Evolutionary conservation across 2,113 vertebrate species (phyloP).

Genomic region (Blennius ocellaris): DNA sequence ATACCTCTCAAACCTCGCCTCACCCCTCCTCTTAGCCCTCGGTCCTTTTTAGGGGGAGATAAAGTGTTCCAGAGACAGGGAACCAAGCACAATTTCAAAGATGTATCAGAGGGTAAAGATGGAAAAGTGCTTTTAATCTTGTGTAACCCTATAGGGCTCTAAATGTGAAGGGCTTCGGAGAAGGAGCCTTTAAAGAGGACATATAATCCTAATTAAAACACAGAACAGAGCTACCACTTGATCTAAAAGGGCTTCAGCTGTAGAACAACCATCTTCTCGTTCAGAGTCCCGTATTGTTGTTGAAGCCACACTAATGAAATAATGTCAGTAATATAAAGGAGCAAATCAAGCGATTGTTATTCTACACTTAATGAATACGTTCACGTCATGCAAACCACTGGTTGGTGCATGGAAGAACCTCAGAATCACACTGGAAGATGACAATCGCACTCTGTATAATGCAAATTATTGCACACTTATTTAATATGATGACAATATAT

Average conservation of each 20-base stretch:
- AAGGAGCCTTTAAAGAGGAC: conserved; percentile 75
- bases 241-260: conserved; percentile 60
- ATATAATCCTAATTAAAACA: conserved; percentile 83
- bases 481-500: neutral
- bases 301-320: conserved; percentile 65
- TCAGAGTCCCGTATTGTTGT: conserved; percentile 61
- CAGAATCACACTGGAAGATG: conserved; percentile 2
- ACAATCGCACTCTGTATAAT: neutral
- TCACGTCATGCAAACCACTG: conserved; percentile 3
- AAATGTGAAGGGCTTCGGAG: conserved; percentile 73
- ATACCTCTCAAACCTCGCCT: conserved; percentile 42
- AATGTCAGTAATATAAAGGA: conserved; percentile 48
- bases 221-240: conserved; percentile 71
- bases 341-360: conserved; percentile 55
- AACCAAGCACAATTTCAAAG: conserved; percentile 77
- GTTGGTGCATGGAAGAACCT: conserved; percentile 21
- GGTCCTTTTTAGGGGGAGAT: conserved; percentile 58
- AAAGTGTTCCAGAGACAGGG: conserved; percentile 80
- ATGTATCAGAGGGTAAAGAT: conserved; percentile 77
- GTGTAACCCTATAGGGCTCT: conserved; percentile 79
- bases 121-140: conserved; percentile 83
- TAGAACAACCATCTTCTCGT: conserved; percentile 45
- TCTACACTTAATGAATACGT: conserved; percentile 44
- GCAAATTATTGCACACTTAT: neutral
- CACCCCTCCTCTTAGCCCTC: conserved; percentile 57